Conservation (phyloP, 2,797 vertebrate species). For the Coluber constrictor region DNA sequence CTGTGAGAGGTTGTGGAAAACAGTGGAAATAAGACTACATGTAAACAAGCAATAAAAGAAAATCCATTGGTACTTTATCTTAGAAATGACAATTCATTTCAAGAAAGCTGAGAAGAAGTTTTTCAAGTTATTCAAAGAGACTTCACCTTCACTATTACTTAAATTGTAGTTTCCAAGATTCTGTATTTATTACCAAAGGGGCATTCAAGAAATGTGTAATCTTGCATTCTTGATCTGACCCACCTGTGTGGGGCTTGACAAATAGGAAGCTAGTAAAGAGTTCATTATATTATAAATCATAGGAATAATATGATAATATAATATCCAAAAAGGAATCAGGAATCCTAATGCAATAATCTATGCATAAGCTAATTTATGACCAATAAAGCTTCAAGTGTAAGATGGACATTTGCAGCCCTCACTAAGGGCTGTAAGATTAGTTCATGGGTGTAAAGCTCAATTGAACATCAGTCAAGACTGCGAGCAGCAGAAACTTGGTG, state of each 20-base stretch:
- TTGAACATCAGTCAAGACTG: background rate
- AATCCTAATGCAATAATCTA: background rate
- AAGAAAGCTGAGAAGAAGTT: background rate
- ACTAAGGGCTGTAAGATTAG: background rate
- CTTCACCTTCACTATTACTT: background rate
- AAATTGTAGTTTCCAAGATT: background rate
- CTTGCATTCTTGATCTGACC: background rate
- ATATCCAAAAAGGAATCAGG: background rate
- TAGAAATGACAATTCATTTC: background rate
- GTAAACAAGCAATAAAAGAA: background rate
- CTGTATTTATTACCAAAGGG: background rate
- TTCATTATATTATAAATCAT: background rate
- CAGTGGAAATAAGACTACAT: background rate
- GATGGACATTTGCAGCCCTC: background rate
- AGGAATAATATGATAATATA: background rate
- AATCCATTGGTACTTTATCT: background rate
- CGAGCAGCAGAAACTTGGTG: background rate
- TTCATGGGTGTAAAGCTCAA: background rate
- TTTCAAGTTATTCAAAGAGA: background rate
- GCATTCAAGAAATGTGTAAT: background rate
- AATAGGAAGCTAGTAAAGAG: background rate
- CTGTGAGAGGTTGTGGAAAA: background rate
- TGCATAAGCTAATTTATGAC: background rate
- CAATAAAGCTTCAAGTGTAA: background rate
- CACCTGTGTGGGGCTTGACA: background rate